Evolutionary conservation across 2,797 vertebrate genomes (phyloP).

Genomic region (Calcarius lapponicus): DNA sequence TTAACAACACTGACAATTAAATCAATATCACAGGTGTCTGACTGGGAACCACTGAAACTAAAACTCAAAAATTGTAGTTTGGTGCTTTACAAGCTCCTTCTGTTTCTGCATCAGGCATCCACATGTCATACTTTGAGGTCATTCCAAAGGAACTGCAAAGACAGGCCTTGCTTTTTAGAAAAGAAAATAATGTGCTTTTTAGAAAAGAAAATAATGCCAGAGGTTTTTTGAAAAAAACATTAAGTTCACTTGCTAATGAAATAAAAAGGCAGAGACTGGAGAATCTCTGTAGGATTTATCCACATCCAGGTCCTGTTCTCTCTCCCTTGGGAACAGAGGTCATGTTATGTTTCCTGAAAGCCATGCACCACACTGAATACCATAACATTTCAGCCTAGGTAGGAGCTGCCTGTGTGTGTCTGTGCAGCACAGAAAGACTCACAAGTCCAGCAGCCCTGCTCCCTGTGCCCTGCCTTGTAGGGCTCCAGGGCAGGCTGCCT

Average conservation of each 20-base stretch:
- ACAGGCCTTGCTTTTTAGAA: background rate
- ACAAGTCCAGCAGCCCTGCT: background rate
- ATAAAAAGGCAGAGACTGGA: background rate
- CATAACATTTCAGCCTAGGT: background rate
- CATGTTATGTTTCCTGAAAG: background rate
- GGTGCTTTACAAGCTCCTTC: background rate
- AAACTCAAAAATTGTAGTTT: background rate
- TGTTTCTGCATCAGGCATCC: background rate
- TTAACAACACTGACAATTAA: background rate
- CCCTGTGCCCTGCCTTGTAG: background rate
- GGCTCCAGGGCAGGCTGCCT: background rate
- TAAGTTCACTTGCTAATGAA: background rate
- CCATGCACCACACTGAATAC: background rate
- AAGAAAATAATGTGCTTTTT: background rate
- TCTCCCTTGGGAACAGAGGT: background rate
- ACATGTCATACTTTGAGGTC: background rate
- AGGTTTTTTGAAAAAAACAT: accelerated
- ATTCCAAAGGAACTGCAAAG: background rate
- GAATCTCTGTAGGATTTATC: background rate
- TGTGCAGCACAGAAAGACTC: background rate
- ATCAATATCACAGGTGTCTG: accelerated
- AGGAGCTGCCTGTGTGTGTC: background rate
- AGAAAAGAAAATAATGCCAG: background rate
- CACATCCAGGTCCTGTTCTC: background rate
- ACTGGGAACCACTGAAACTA: background rate